phyloP scores from a whole-genome alignment of 1,140 invertebrate genomes.

The Drosophila orena region DNA sequence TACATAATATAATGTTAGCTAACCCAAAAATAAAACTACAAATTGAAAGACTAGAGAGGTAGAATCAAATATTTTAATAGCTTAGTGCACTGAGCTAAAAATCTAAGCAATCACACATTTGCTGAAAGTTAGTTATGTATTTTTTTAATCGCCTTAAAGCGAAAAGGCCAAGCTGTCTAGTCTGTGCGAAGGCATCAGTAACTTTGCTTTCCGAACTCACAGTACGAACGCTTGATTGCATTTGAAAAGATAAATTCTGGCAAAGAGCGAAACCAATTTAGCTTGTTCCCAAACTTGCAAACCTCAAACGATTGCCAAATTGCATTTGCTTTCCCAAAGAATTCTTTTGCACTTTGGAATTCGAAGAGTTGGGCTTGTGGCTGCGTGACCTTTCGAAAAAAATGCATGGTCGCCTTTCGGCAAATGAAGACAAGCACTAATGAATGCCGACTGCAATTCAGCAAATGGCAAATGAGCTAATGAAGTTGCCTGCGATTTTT shows the following conservation, averaged over 20 bases:
- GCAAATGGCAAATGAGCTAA: slow-evolving; percentile 4
- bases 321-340: slow-evolving; percentile 8
- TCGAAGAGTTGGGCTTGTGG: background rate
- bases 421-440: slow-evolving; percentile 27
- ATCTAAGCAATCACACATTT: too few relatives aligned
- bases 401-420: slow-evolving; percentile 9
- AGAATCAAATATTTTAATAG: too few relatives aligned
- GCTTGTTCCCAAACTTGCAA: slow-evolving; percentile 17
- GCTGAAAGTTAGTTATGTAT: background rate
- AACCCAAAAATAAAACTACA: too few relatives aligned
- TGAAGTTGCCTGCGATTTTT: slow-evolving; percentile 14
- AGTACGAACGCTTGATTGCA: slow-evolving; percentile 10
- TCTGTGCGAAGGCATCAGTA: background rate
- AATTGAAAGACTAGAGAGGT: too few relatives aligned
- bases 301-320: slow-evolving; percentile 32
- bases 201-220: background rate
- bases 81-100: too few relatives aligned
- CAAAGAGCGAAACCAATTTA: slow-evolving; percentile 7
- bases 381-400: slow-evolving; percentile 23
- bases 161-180: background rate
- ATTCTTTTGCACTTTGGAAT: slow-evolving; percentile 3
- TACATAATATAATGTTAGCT: too few relatives aligned
- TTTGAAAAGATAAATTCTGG: slow-evolving; percentile 7
- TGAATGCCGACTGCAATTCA: slow-evolving; percentile 27
- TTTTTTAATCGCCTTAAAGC: background rate